Conservation (phyloP, 1,140 invertebrate genomes). For the Bursaphelenchus mucronatus region DNA sequence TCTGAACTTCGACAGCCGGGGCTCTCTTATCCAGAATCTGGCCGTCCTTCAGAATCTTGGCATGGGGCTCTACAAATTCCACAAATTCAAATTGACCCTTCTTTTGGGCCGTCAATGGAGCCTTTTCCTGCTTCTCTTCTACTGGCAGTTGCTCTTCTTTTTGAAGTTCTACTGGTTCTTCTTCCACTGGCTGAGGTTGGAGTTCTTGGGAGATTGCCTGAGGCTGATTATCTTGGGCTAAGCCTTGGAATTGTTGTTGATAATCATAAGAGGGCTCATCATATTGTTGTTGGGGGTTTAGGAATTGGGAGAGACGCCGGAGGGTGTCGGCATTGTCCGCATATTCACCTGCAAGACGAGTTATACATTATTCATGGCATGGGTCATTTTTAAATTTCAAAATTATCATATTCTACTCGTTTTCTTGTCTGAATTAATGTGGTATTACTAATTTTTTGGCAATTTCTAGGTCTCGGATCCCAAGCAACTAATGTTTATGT, state of each 20-base stretch:
- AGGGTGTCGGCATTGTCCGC: not conserved
- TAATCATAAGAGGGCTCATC: conserved; percentile 9
- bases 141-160: conserved; percentile 15
- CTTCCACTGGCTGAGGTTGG: no score
- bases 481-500: no score
- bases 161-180: no score
- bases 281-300: conserved; percentile 4
- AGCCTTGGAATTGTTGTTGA: not conserved
- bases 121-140: conserved; percentile 6
- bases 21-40: conserved; percentile 23
- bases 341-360: no score
- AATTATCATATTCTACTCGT: no score
- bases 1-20: not conserved
- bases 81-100: conserved; percentile 27
- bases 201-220: not conserved
- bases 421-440: no score
- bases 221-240: not conserved
- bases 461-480: no score
- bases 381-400: no score
- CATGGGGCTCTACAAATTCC: conserved; percentile 25
- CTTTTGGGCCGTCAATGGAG: conserved; percentile 22
- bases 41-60: conserved; percentile 18
- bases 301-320: conserved; percentile 2
- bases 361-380: no score
- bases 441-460: no score